Base-by-base conservation (phyloP, 2,888 invertebrate genomes). In the Agrenia bidenticulata region DNA sequence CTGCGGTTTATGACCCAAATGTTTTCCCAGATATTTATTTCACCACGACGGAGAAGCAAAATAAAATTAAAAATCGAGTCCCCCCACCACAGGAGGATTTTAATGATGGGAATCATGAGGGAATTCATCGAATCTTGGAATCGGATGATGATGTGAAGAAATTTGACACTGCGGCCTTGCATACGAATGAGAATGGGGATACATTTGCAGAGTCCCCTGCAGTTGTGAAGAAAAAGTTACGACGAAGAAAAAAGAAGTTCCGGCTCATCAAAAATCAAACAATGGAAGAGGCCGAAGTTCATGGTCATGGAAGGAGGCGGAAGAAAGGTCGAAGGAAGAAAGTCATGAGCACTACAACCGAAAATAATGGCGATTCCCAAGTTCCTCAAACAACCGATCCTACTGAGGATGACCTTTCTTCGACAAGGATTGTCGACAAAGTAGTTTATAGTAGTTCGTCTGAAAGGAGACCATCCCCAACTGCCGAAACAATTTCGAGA, bases 1-100 rank as follows among this genome's bases (percentile, higher is more conserved):
- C 70, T 1, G 66, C 70, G 0, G 73, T 72, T 13, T 76, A 76
- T 39, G 76, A 76, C 58, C 68, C 74, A 0, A 74, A 76, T 57
- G 53, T 76, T 21, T 76, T 76, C 59, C 76, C 76, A 0, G 76
- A 76, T 49, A 76, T 76, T 67, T 76, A 76, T 55, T 76, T 76
- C 45, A 76, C 76, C 2, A 73, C 76, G 4, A 76, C 74, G 4
- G 69, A 69, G 11, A 70, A 69, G 41, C 67, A 69, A 19, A 55
- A 64, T n/a, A 15, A 19, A 17, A 45, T 5, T 15, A 45, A 45
- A 15, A 15, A 45, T 15, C 45, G 45, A 5, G 15, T 15, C 4
- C 9, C 15, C 19, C 19, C 5, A 9, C 7, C 7, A 39, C 45
- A 15, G n/a, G 19, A 17, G n/a, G 15, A 45, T n/a, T 17, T 19